These are phyloP conservation scores for Meteorus cinctellus DNA, from an alignment of 2,888 invertebrate species.

Conservation along the genomic window DNA sequence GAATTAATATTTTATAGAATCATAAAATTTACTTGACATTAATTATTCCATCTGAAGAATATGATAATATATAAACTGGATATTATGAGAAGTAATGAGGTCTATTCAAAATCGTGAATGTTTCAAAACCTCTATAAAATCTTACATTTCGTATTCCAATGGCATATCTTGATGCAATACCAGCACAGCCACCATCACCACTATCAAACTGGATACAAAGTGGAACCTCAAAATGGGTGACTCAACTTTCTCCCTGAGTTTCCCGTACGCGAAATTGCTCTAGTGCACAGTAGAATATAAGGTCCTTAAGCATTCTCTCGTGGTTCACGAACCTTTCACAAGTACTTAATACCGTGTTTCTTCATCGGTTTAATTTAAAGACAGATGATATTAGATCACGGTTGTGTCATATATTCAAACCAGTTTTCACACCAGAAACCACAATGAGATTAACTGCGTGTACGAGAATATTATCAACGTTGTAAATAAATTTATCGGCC, in stretches of 20 bases:
- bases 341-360: slow-evolving; percentile 15
- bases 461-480: slow-evolving; percentile 10
- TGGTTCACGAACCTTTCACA: slow-evolving; percentile 2
- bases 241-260: slow-evolving; percentile 11
- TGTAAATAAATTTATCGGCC: neutral
- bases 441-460: slow-evolving; percentile 20
- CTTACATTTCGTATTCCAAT: slow-evolving; percentile 10
- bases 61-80: neutral
- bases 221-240: slow-evolving; percentile 21
- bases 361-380: slow-evolving; percentile 23
- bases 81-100: neutral
- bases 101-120: slow-evolving; percentile 1
- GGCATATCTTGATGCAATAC: slow-evolving; percentile 8
- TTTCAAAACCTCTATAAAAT: slow-evolving; percentile 7
- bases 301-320: neutral
- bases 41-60: neutral
- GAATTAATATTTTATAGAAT: neutral
- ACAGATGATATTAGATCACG: slow-evolving; percentile 28
- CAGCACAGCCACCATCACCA: neutral
- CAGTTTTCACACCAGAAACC: neutral
- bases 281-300: neutral
- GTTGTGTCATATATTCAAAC: slow-evolving; percentile 21
- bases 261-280: slow-evolving; percentile 23
- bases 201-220: neutral
- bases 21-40: neutral